Base-by-base conservation (phyloP, 2,888 invertebrate genomes). In the Caenorhabditis zanzibari region DNA sequence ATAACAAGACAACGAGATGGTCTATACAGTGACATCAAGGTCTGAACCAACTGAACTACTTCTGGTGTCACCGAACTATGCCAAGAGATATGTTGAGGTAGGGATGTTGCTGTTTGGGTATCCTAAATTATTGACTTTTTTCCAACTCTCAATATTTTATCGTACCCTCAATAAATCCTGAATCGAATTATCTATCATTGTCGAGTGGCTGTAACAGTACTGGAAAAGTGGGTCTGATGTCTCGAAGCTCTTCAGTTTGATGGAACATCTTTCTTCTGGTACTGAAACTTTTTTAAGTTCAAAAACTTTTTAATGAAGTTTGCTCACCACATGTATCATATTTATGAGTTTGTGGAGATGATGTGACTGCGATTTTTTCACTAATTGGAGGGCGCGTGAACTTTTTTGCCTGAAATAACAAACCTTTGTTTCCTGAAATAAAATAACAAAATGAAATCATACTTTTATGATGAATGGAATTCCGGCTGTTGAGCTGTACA, bases 1-100 rank as follows among this genome's bases (percentile, higher is more conserved):
- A 92, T 86, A 22, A 93, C 93, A 22, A 93, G 85, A 63, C 92
- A 92, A 73, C 93, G 86, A 77, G 92, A 93, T 19, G 92, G 92
- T 16, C 90, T 87, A 47, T 91, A 92, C 24, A 88, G 64, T 19
- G 86, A 81, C 75, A 92, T 88, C 22, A 93, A 73, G 75, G 92
- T 92, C 54, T 86, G 87, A 35, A 88, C 82, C 9, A 92, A 85
- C 52, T 91, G 91, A 19, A 92, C 83, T 12, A 89, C 85, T 81
- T 92, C 92, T 1, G 92, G 91, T 32, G 91, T 88, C 0, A 91
- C 92, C 9, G 88, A 86, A 24, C 81, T 73, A 32, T 87, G 85
- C 88, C 90, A 89, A 9, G 84, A 72, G n/a, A 88, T 80, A 10
- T 87, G 89, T n/a, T 84, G 71, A 5, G 89, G 85, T n/a, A 81